These are phyloP conservation scores for Lepilemur septentrionalis DNA, from an alignment of 2,797 vertebrate species.

Conservation along the genomic window DNA sequence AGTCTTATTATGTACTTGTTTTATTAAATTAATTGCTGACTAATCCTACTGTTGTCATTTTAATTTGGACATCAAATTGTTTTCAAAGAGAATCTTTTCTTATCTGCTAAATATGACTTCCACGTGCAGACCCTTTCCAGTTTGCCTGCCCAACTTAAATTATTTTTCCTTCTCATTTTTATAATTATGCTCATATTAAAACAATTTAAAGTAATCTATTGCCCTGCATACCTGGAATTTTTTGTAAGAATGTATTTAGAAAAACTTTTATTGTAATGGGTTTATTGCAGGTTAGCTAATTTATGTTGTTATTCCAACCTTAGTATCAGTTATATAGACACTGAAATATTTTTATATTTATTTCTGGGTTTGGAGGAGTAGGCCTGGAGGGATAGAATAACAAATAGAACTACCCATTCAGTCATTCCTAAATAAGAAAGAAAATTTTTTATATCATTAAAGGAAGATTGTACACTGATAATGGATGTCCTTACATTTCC, in stretches of 20 bases:
- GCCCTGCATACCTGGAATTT: neutral
- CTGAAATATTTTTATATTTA: neutral
- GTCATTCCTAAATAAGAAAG: neutral
- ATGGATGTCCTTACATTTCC: neutral
- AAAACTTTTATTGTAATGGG: neutral
- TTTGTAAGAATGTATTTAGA: neutral
- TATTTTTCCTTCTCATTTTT: neutral
- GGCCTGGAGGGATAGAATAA: neutral
- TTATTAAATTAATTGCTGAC: neutral
- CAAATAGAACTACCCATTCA: neutral
- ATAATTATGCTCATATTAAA: neutral
- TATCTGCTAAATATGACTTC: neutral
- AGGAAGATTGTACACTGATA: neutral
- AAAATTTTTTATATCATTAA: neutral
- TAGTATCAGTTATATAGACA: neutral
- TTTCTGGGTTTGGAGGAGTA: neutral
- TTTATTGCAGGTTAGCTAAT: neutral
- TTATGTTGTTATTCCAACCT: neutral
- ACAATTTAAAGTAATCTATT: neutral
- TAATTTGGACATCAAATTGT: neutral
- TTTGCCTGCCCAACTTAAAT: neutral
- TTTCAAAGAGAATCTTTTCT: neutral
- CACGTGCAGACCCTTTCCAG: neutral
- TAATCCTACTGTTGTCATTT: neutral
- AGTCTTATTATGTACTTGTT: neutral